Conservation (phyloP, 2,888 invertebrate species). For the Drosophila sordidapex region DNA sequence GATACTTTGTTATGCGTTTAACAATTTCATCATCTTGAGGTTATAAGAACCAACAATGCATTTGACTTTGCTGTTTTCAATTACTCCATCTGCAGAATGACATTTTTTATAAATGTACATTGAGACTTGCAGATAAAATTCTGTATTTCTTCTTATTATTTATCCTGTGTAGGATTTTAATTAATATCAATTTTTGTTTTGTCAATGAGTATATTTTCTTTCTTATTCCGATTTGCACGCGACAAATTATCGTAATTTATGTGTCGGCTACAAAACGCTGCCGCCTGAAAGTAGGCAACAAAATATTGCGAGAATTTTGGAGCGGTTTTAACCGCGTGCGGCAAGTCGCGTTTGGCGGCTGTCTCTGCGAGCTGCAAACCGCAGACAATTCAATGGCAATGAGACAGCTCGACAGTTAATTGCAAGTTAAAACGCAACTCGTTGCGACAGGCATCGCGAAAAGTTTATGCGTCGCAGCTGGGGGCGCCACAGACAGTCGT, state of each 20-base stretch:
- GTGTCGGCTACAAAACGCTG: not conserved
- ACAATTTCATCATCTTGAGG: not conserved
- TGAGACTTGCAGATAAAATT: too few relatives aligned
- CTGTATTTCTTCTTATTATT: not conserved
- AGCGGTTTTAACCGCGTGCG: constrained; percentile 33
- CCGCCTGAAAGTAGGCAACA: constrained; percentile 28
- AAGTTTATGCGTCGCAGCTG: constrained; percentile 56
- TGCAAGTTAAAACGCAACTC: constrained; percentile 73
- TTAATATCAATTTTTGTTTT: not conserved
- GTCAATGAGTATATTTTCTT: not conserved
- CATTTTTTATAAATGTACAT: not conserved
- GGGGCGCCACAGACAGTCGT: constrained; percentile 24
- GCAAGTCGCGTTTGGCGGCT: not conserved
- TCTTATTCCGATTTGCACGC: not conserved
- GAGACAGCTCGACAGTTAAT: constrained; percentile 60
- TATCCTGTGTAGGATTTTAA: not conserved
- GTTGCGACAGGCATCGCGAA: constrained; percentile 55
- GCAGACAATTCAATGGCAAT: constrained; percentile 27
- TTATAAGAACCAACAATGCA: not conserved
- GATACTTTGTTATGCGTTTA: not conserved
- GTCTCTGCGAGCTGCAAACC: constrained; percentile 13
- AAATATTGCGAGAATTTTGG: not conserved
- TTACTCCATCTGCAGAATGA: not conserved
- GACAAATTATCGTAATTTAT: not conserved
- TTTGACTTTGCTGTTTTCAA: not conserved